phyloP scores from a whole-genome alignment of 1,140 invertebrate species.

The Chironomus tepperi region DNA sequence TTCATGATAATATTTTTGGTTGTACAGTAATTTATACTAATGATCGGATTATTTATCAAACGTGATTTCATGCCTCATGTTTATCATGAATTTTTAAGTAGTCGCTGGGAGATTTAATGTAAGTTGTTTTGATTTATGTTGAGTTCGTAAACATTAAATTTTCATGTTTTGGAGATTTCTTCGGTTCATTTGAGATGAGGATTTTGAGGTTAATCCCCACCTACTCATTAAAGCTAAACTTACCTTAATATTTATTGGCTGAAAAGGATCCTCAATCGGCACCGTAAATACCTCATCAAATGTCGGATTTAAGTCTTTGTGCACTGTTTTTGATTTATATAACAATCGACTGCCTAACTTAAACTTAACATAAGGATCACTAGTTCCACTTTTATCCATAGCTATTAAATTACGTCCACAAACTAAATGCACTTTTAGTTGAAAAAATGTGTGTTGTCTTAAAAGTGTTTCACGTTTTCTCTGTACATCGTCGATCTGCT shows the following conservation, averaged over 20 bases:
- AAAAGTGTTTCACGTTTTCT: slow-evolving; percentile 59
- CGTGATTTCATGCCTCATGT: too few relatives aligned
- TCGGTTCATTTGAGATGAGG: neutral
- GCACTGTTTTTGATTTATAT: slow-evolving; percentile 88
- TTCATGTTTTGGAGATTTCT: neutral
- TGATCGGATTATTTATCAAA: too few relatives aligned
- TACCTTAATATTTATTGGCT: slow-evolving; percentile 79
- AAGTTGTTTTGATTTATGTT: too few relatives aligned
- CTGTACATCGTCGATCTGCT: slow-evolving; percentile 49
- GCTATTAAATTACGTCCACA: slow-evolving; percentile 82
- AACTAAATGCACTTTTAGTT: slow-evolving; percentile 77
- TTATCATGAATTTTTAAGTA: too few relatives aligned
- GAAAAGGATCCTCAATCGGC: slow-evolving; percentile 88
- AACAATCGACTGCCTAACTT: slow-evolving; percentile 79
- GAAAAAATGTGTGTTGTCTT: slow-evolving; percentile 80
- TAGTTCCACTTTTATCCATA: slow-evolving; percentile 90
- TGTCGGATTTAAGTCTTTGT: slow-evolving; percentile 79
- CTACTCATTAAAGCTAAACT: too few relatives aligned
- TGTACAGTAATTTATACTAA: too few relatives aligned
- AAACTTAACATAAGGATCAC: slow-evolving; percentile 98
- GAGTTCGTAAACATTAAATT: too few relatives aligned
- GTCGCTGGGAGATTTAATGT: too few relatives aligned
- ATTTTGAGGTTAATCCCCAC: neutral
- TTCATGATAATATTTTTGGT: too few relatives aligned
- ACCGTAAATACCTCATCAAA: slow-evolving; percentile 96